phyloP scores from a whole-genome alignment of 2,113 vertebrate genomes.

The Kobus ellipsiprymnus region DNA sequence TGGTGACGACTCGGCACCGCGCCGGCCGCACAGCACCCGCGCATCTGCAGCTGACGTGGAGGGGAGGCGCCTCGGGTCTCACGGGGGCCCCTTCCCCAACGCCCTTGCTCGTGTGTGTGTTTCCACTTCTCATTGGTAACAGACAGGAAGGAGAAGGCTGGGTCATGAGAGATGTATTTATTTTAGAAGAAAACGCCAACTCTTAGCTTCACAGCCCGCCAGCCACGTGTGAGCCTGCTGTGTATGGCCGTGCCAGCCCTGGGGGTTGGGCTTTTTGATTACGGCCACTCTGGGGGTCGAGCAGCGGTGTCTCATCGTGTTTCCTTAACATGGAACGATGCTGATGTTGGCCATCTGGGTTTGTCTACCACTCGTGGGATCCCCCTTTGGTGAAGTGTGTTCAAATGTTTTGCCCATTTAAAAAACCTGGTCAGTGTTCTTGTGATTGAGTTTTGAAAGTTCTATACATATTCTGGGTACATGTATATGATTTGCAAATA shows the following conservation, averaged over 20 bases:
- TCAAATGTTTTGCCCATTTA: background rate
- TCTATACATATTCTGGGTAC: background rate
- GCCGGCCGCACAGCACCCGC: background rate
- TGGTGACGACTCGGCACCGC: background rate
- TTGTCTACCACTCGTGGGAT: accelerated
- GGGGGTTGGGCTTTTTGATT: background rate
- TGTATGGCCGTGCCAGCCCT: accelerated
- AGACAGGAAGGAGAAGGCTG: background rate
- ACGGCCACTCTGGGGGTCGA: accelerated
- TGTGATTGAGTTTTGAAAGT: background rate
- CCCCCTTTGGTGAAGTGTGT: background rate
- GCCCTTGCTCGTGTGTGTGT: accelerated
- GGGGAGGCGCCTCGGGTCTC: background rate
- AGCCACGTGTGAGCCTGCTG: accelerated
- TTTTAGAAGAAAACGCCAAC: background rate
- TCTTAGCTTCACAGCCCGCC: background rate
- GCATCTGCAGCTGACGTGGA: background rate
- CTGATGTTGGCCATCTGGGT: accelerated
- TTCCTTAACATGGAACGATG: accelerated
- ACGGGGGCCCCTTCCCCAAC: accelerated
- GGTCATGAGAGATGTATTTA: accelerated
- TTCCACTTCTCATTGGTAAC: background rate
- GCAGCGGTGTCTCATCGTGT: accelerated
- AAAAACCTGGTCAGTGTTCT: background rate
- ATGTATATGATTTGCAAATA: background rate